Conservation (phyloP, 1,140 invertebrate species). For the Lasaia peninsularis region DNA sequence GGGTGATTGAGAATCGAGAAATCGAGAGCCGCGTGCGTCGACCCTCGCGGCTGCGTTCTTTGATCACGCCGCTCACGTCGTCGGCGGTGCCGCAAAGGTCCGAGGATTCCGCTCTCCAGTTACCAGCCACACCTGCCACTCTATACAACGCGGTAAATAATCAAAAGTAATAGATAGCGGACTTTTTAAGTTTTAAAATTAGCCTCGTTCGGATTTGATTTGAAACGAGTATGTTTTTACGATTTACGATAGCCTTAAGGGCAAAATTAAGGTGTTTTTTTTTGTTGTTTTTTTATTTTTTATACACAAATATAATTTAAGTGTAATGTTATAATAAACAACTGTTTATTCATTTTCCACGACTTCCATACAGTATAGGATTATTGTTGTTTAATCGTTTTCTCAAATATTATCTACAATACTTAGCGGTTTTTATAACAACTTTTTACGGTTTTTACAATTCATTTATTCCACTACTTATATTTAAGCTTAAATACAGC, state of each 20-base stretch:
- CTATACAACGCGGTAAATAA: conserved; percentile 27
- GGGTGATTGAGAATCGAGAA: conserved; percentile 45
- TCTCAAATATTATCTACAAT: too few relatives aligned
- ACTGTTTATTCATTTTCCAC: too few relatives aligned
- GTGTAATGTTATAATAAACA: too few relatives aligned
- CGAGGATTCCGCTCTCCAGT: conserved; percentile 44
- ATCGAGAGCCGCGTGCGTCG: conserved; percentile 66
- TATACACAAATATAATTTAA: too few relatives aligned
- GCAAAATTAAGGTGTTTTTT: too few relatives aligned
- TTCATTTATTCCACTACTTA: too few relatives aligned
- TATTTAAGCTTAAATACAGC: too few relatives aligned
- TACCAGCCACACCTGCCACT: conserved; percentile 48
- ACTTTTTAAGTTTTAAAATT: conserved; percentile 16
- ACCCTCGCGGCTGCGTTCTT: conserved; percentile 54
- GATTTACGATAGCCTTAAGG: not conserved
- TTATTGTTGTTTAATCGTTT: too few relatives aligned
- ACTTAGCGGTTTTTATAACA: too few relatives aligned
- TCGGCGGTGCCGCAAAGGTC: conserved; percentile 47
- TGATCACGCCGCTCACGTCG: conserved; percentile 58
- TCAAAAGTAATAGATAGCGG: conserved; percentile 19
- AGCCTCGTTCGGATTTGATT: not conserved
- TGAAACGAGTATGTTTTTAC: conserved; percentile 1
- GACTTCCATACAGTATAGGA: too few relatives aligned
- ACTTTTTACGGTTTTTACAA: too few relatives aligned
- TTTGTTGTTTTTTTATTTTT: not conserved